Evolutionary conservation across 2,113 vertebrate genomes (phyloP), one percentile per base, ranked within the genome.

Genomic region (Puma concolor): DNA sequence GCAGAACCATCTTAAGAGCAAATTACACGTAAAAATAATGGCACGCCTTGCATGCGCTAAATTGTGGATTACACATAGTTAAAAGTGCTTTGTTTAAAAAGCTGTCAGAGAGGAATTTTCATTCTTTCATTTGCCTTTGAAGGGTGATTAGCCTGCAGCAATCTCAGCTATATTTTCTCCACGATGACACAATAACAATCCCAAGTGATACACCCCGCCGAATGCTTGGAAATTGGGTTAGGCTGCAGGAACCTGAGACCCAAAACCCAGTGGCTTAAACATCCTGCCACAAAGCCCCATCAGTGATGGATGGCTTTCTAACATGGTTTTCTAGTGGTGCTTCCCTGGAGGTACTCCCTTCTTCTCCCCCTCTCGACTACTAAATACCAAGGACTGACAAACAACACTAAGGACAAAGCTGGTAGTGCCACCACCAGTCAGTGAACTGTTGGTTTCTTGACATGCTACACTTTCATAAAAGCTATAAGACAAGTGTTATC

Each of bases 31-130:
- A 92, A 97, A 98, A 96, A 76, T 85, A 98, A 95, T 21, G n/a
- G 79, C 48, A 63, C 33, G 13, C 86, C 79, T 98, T 92, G 52
- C 29, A 88, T 29, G 71, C 79, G 36, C 52, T 83, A 71, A 97
- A 93, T 74, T 92, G 54, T 88, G 77, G 81, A 17, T 10, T 83
- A 84, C 84, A 92, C 63, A 41, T 63, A 82, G 94, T 98, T 97
- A 97, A 97, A 98, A 86, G 84, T 77, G 93, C 48, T 97, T 98
- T 97, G 92, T 93, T 97, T 74, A 96, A 97, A 97, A 97, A 98
- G 79, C 50, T 96, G 81, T 85, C 33, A 77, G 29, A 76, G 0
- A 98, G 76, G 96, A 98, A 52, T 98, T 98, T 98, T 95, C 90
- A 95, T 92, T 83, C 83, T 94, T 97, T 85, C 83, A 77, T 93